phyloP scores from a whole-genome alignment of 2,888 invertebrate species.

The Embidobia sp. region DNA sequence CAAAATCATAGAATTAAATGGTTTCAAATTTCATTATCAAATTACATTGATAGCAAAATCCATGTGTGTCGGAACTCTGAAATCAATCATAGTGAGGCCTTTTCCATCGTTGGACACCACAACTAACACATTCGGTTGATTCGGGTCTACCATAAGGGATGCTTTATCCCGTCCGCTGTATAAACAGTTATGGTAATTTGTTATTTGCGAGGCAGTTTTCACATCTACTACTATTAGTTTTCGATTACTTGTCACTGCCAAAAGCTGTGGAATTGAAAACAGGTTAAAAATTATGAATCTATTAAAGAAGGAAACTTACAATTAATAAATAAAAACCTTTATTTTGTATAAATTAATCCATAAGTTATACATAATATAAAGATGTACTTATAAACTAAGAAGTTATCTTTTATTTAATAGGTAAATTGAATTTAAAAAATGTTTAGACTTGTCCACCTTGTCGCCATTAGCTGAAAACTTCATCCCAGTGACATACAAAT shows the following conservation, averaged over 20 bases:
- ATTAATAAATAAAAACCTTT: constrained; percentile 11
- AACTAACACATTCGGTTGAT: constrained; percentile 41
- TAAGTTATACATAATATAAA: too few species aligned
- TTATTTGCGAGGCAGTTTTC: constrained; percentile 32
- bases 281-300: too few species aligned
- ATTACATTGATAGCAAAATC: constrained; percentile 39
- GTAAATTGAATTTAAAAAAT: too few species aligned
- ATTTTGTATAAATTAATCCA: too few species aligned
- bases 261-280: constrained; percentile 31
- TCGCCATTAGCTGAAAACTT: constrained; percentile 38
- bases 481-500: constrained; percentile 33
- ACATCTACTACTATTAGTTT: constrained; percentile 34
- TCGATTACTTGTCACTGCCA: constrained; percentile 25
- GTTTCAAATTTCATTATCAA: too few species aligned
- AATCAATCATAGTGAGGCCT: constrained; percentile 38
- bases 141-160: constrained; percentile 29
- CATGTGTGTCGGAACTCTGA: constrained; percentile 35
- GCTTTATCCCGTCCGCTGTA: constrained; percentile 27
- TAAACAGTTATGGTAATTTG: constrained; percentile 40
- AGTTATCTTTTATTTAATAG: not conserved
- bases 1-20: not conserved
- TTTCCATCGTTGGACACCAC: constrained; percentile 35
- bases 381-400: constrained; percentile 1
- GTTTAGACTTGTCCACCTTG: too few species aligned
- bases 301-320: too few species aligned